Evolutionary conservation across 2,797 vertebrate genomes (phyloP), one percentile per base, ranked within the genome.

Genomic region (Ara ararauna): DNA sequence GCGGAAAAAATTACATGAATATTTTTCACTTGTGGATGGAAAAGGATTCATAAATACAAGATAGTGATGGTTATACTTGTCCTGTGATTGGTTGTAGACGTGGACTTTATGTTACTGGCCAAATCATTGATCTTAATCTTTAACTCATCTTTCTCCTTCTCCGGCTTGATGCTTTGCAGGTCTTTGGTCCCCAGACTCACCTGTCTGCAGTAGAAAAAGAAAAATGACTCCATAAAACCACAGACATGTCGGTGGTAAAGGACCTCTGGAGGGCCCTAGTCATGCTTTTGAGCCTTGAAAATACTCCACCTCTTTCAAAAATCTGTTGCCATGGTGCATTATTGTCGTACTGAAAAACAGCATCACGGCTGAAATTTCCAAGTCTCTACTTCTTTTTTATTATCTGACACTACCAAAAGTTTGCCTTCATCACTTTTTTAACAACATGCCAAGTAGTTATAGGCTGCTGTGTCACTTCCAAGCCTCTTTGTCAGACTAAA

Each of bases 111-210:
- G 1, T 90, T 98, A 75, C 98, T 98, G 7, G 97, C 94, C 91
- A 98, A 97, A 70, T 98, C 98, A 6, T 98, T 98, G 1, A 94
- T 97, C 93, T 98, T 98, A 98, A 97, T 98, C 96, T 98, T 98
- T 71, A 97, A 97, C 93, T 98, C 98, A 5, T 96, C 97, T 89
- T 98, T 98, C 66, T 98, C 98, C 85, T 99, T 99, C 93, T 98
- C 97, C 94, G 98, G 96, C 83, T 98, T 98, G 87, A 98, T 90
- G 2, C 98, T 94, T 97, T 98, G 98, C 72, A 98, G 97, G 51
- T 97, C 98, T 97, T 99, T 99, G 98, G 94, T 99, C 98, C 2
- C 96, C 85, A 68, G 98, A 98, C 96, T 98, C 96, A 0, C 97
- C 97, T 0, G 96, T 44, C 20, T 74, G 27, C 22, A 64, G 29